These are phyloP conservation scores for Volucella inflata DNA, from an alignment of 2,888 invertebrate species.

Conservation along the genomic window DNA sequence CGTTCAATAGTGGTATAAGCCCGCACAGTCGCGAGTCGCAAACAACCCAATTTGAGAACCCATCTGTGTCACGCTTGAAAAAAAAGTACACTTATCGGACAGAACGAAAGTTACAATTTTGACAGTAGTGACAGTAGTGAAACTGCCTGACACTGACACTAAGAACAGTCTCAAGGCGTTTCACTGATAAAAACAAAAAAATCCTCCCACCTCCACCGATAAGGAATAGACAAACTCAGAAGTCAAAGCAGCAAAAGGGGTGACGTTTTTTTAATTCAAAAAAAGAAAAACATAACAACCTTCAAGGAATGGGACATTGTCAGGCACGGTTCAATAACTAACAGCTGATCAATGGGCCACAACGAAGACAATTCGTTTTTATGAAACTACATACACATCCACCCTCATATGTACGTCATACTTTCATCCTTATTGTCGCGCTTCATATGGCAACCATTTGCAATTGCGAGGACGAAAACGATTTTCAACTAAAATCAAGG, in stretches of 20 bases:
- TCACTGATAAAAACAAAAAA: conserved; percentile 43
- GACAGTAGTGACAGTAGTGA: conserved; percentile 59
- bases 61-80: conserved; percentile 33
- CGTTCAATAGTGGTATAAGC: conserved; percentile 23
- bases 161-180: conserved; percentile 52
- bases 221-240: not conserved
- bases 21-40: not conserved
- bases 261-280: conserved; percentile 53
- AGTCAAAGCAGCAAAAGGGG: conserved; percentile 34
- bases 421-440: no score
- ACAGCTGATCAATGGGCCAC: conserved; percentile 65
- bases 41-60: not conserved
- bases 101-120: conserved; percentile 32
- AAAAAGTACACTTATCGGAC: conserved; percentile 38
- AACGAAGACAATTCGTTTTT: conserved; percentile 12
- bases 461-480: conserved; percentile 3
- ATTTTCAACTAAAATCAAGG: conserved; percentile 27
- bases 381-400: no score
- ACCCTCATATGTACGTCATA: no score
- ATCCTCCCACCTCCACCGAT: not conserved
- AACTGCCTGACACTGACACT: conserved; percentile 57
- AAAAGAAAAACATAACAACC: conserved; percentile 52
- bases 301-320: conserved; percentile 58
- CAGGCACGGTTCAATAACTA: conserved; percentile 44
- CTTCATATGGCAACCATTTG: not conserved